Conservation (phyloP, 2,888 invertebrate species). For the Eupithecia vulgata region DNA sequence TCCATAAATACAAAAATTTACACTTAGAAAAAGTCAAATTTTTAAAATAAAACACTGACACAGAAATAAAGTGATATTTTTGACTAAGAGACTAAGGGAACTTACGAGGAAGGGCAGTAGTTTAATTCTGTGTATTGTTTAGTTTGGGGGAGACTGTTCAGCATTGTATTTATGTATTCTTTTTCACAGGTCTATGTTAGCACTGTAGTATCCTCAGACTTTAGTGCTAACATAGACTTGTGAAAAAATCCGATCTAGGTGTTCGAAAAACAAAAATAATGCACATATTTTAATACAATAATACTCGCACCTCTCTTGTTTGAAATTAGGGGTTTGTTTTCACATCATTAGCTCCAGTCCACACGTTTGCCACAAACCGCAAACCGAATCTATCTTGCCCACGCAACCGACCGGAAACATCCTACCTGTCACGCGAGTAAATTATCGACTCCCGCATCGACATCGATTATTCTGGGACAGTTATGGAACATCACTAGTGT, state of each 20-base stretch:
- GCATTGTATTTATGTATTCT: too few relatives aligned
- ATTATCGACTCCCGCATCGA: slow-evolving; percentile 10
- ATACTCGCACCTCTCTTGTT: not conserved
- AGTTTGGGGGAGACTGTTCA: not conserved
- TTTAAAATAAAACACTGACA: too few relatives aligned
- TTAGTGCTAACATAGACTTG: too few relatives aligned
- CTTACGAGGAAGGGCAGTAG: not conserved
- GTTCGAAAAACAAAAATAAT: not conserved
- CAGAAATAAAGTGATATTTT: too few relatives aligned
- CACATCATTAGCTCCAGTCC: not conserved
- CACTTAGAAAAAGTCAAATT: too few relatives aligned
- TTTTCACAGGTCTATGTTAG: too few relatives aligned
- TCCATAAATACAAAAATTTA: too few relatives aligned
- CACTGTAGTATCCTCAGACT: too few relatives aligned
- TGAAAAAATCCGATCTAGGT: too few relatives aligned
- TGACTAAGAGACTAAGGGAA: not conserved
- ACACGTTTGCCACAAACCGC: slow-evolving; percentile 9
- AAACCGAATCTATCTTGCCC: not conserved
- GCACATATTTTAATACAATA: not conserved
- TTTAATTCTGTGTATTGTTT: not conserved
- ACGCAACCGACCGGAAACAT: slow-evolving; percentile 5
- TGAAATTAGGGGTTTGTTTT: not conserved
- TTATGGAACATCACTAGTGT: slow-evolving; percentile 18
- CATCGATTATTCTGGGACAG: slow-evolving; percentile 4
- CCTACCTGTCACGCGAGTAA: slow-evolving; percentile 7